phyloP scores from a whole-genome alignment of 2,797 vertebrate genomes.

The Hylomyscus alleni region DNA sequence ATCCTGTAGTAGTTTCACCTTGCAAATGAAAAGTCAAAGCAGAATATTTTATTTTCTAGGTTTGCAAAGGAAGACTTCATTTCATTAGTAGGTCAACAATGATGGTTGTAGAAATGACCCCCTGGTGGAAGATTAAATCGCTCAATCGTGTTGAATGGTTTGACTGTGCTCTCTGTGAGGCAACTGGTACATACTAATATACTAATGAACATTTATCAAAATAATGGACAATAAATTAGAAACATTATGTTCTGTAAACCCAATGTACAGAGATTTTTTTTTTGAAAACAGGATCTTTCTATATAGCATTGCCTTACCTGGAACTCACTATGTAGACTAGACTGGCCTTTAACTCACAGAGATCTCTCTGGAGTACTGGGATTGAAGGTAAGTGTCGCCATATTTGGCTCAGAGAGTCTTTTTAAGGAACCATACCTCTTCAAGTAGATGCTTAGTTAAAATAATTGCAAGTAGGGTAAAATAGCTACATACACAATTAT shows the following conservation, averaged over 20 bases:
- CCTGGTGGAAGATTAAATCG: neutral
- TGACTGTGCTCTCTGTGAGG: neutral
- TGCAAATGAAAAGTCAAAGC: conserved; percentile 13
- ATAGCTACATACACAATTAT: neutral
- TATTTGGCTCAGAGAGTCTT: neutral
- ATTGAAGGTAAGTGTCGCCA: neutral
- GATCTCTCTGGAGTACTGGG: neutral
- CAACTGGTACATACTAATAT: neutral
- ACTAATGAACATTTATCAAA: conserved; percentile 37
- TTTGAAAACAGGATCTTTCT: neutral
- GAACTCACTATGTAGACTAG: neutral
- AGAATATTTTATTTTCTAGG: neutral
- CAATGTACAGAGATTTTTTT: neutral
- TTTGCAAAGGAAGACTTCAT: neutral
- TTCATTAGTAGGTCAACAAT: neutral
- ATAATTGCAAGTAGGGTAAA: conserved; percentile 9
- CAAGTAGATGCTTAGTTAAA: neutral
- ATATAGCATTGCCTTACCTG: too few relatives aligned
- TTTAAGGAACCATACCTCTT: neutral
- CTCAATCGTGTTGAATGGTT: neutral
- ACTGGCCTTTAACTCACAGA: neutral
- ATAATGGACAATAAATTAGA: neutral
- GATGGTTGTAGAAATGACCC: neutral
- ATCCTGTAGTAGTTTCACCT: neutral
- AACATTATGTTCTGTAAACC: neutral